Conservation (phyloP, 1,140 invertebrate genomes). For the Holotrichia oblita region DNA sequence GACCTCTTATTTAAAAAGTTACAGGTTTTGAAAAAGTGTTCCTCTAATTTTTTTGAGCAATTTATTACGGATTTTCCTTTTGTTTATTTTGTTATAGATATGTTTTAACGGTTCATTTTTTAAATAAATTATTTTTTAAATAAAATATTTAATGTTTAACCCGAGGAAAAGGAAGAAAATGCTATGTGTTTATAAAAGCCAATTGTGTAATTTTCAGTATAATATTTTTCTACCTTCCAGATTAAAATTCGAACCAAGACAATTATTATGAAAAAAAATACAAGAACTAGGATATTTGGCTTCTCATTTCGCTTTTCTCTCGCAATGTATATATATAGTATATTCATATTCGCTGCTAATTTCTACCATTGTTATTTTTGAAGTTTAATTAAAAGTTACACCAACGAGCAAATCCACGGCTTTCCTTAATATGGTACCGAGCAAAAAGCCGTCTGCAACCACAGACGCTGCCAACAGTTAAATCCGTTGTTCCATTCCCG, state of each 20-base stretch:
- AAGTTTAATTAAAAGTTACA: conserved; percentile 54
- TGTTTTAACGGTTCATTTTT: too few relatives aligned
- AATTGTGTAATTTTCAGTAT: neutral
- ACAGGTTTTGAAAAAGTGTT: too few relatives aligned
- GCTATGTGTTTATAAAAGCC: neutral
- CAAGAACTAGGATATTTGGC: neutral
- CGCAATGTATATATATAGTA: neutral
- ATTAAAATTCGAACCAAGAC: conserved; percentile 2
- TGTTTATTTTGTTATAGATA: too few relatives aligned
- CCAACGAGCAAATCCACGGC: conserved; percentile 49
- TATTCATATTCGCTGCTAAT: conserved; percentile 47
- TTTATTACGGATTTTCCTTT: too few relatives aligned
- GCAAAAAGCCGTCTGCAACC: conserved; percentile 49
- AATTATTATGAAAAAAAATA: neutral
- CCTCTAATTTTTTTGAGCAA: too few relatives aligned
- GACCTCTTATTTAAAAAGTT: too few relatives aligned
- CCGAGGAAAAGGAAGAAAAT: neutral
- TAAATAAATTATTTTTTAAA: too few relatives aligned
- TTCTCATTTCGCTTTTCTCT: neutral
- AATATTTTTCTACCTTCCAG: conserved; percentile 3
- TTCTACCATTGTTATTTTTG: conserved; percentile 51
- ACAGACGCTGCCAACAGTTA: conserved; percentile 37
- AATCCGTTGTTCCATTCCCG: conserved; percentile 12
- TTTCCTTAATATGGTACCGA: conserved; percentile 44
- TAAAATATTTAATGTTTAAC: neutral